phyloP scores from a whole-genome alignment of 2,113 vertebrate genomes.

The Paracanthobrama guichenoti region DNA sequence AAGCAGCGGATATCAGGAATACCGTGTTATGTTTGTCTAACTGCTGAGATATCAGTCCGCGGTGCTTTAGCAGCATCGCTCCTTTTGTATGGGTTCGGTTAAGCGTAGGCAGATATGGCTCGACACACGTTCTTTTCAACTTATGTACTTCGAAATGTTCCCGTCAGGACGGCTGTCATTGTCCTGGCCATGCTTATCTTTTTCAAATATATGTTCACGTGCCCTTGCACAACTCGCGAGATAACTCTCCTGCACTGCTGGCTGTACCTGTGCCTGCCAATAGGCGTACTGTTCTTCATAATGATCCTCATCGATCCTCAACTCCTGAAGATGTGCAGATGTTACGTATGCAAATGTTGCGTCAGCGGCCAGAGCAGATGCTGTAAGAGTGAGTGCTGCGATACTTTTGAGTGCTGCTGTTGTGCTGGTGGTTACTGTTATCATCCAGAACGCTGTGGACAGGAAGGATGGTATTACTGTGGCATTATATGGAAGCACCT shows the following conservation, averaged over 20 bases:
- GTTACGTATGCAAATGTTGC: slow-evolving; percentile 35
- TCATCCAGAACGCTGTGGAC: background rate
- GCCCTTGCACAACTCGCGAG: slow-evolving; percentile 33
- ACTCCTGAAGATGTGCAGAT: slow-evolving; percentile 45
- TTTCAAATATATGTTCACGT: slow-evolving; percentile 40
- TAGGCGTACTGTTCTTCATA: slow-evolving; percentile 1
- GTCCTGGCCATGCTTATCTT: slow-evolving; percentile 25
- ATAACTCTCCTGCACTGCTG: slow-evolving; percentile 37
- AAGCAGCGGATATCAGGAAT: background rate
- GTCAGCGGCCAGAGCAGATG: slow-evolving; percentile 3
- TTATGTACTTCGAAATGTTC: slow-evolving; percentile 3
- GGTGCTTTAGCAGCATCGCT: background rate
- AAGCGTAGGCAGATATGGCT: background rate
- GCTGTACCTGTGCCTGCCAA: slow-evolving; percentile 37
- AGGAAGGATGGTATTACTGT: background rate
- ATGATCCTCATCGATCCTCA: slow-evolving; percentile 13
- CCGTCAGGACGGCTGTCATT: slow-evolving; percentile 17
- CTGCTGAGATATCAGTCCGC: background rate
- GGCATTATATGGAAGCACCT: background rate
- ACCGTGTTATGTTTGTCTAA: background rate
- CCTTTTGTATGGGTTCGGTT: background rate
- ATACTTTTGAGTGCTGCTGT: slow-evolving; percentile 38
- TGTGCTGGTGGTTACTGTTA: slow-evolving; percentile 42
- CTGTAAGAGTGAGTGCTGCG: slow-evolving; percentile 8
- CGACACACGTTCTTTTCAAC: background rate